Conservation (phyloP, 2,797 vertebrate genomes). For the Mormyrus hasselquistii region DNA sequence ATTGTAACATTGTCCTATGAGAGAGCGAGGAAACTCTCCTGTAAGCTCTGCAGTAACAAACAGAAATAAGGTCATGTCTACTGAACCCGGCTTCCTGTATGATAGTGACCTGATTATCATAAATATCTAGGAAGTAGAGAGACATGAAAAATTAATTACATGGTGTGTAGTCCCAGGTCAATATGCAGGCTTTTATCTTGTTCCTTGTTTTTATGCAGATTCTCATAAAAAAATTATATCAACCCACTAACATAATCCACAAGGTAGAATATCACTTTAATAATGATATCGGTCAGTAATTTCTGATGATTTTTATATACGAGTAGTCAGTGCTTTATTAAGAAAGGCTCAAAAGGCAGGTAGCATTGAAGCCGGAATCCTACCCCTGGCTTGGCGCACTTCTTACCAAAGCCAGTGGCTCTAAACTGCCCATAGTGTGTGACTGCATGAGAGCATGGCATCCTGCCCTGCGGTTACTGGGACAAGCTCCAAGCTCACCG, state of each 20-base stretch:
- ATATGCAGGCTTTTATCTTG: not conserved
- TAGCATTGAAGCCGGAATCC: not conserved
- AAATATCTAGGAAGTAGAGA: not conserved
- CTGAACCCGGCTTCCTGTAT: not conserved
- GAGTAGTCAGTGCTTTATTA: not conserved
- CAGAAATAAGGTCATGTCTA: slow-evolving; percentile 6
- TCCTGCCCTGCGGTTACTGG: not conserved
- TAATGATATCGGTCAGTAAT: not conserved
- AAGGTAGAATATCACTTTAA: not conserved
- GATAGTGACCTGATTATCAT: not conserved
- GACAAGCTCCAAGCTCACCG: not conserved
- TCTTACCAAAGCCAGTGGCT: not conserved
- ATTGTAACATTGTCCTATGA: not conserved
- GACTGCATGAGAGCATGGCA: not conserved
- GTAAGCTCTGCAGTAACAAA: not conserved
- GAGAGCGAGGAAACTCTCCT: not conserved
- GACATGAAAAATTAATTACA: slow-evolving; percentile 4
- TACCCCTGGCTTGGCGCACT: not conserved
- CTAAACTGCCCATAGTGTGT: not conserved
- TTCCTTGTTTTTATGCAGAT: not conserved
- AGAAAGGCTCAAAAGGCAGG: not conserved
- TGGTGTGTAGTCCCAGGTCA: not conserved
- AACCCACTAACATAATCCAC: not conserved
- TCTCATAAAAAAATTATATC: not conserved
- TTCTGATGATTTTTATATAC: not conserved